Evolutionary conservation across 2,113 vertebrate species (phyloP).

Genomic region (Otolemur garnettii): DNA sequence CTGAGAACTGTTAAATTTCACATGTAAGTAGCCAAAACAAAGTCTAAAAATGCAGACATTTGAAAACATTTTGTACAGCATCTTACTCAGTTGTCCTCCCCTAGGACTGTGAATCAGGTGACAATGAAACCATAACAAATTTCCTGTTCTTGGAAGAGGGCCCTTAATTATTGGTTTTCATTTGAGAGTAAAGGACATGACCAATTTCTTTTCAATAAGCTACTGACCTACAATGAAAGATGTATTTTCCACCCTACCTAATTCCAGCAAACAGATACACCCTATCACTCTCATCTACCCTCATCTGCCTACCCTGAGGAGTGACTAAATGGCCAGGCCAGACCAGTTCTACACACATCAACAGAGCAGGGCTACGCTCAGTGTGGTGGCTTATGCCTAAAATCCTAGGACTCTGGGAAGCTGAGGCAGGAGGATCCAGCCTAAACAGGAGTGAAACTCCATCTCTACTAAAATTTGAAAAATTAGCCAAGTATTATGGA

Average conservation of each 20-base stretch:
- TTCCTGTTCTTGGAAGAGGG: not conserved
- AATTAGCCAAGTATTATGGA: too few species aligned
- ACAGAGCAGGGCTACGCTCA: not conserved
- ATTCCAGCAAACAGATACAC: not conserved
- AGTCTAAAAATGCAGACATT: not conserved
- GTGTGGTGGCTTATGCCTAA: too few species aligned
- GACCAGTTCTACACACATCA: accelerated
- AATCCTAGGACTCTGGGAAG: too few species aligned
- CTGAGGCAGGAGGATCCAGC: too few species aligned
- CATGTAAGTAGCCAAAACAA: not conserved
- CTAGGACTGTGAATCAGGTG: not conserved
- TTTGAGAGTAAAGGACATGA: not conserved
- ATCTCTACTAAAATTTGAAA: too few species aligned
- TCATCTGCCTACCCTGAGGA: not conserved
- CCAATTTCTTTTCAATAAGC: conserved; percentile 51
- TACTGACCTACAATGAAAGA: not conserved
- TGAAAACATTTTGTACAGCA: not conserved
- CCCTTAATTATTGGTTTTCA: not conserved
- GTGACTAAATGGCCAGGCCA: not conserved
- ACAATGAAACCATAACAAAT: conserved; percentile 14
- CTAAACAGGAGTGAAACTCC: too few species aligned
- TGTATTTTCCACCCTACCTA: not conserved
- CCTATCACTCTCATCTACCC: not conserved
- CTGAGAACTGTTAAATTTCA: not conserved
- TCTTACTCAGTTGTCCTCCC: not conserved